Evolutionary conservation across 2,113 vertebrate genomes (phyloP).

Genomic region (Pavo muticus): DNA sequence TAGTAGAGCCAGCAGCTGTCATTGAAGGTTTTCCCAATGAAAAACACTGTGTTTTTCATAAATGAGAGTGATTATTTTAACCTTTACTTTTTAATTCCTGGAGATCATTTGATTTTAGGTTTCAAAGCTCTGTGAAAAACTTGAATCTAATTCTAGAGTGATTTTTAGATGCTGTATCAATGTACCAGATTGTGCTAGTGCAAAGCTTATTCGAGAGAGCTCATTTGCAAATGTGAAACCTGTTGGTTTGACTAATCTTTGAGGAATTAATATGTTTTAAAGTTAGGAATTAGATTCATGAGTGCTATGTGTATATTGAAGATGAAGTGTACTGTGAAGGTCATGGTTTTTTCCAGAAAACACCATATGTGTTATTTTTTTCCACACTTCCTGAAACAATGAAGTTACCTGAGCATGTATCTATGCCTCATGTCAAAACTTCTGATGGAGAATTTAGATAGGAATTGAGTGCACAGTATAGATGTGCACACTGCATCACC

Average conservation of each 20-base stretch:
- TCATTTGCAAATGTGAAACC: not conserved
- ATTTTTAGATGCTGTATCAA: not conserved
- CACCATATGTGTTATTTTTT: not conserved
- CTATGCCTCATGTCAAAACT: not conserved
- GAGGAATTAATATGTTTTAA: not conserved
- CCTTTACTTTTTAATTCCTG: not conserved
- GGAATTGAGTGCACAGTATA: not conserved
- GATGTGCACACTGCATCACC: not conserved
- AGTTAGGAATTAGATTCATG: not conserved
- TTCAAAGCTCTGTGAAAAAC: not conserved
- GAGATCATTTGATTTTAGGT: not conserved
- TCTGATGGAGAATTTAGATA: not conserved
- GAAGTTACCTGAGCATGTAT: not conserved
- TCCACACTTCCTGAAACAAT: not conserved
- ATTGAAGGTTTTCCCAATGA: not conserved
- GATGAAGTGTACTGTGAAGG: not conserved
- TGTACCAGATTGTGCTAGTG: accelerated
- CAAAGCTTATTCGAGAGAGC: not conserved
- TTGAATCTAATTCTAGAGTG: not conserved
- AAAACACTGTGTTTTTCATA: not conserved
- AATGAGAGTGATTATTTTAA: not conserved
- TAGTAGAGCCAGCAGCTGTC: not conserved
- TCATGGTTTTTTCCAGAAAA: not conserved
- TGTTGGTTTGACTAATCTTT: not conserved
- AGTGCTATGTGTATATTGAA: not conserved